Evolutionary conservation across 2,888 invertebrate genomes (phyloP), one percentile per base, ranked within the genome.

Genomic region (Parnassius orleans): DNA sequence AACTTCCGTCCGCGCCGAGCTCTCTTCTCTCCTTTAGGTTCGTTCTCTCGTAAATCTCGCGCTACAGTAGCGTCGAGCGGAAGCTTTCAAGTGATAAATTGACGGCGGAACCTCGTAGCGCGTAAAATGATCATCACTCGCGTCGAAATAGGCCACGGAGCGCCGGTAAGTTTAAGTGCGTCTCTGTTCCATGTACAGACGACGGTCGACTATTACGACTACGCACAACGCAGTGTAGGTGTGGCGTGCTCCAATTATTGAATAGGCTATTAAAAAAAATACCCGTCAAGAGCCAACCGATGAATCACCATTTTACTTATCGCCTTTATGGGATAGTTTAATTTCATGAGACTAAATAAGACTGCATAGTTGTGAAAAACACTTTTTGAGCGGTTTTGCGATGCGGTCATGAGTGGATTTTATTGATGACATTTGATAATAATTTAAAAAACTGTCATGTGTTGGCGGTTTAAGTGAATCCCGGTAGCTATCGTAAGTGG

Each of bases 41-140:
- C 65, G 66, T 66, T 67, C 19, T 19, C 19, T 19, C 51, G 58
- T 64, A 65, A 69, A 74, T 76, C 74, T 75, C 73, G 76, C 75
- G 72, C 74, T 73, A 79, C 74, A 71, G 76, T 72, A 76, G 76
- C 76, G 77, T 75, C 74, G 78, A 80, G 78, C 90, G 90, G 90
- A 90, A 90, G 89, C 87, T 86, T 86, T 84, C 84, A 89, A 88
- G 86, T 90, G 89, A 87, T 90, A 89, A 89, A 90, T 90, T 87
- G 87, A 80, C 83, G 82, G 86, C 88, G 90, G 90, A 90, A 90
- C 86, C 77, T 76, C 80, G 81, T 79, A 82, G 82, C 83, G 80
- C 84, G 87, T 88, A 85, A 87, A 89, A 83, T 83, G 83, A 86
- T 86, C 79, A 85, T 84, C 84, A 83, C 77, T 73, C 72, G 80